These are phyloP conservation scores for Trogon surrucura DNA, from an alignment of 2,113 vertebrate species.

Conservation along the genomic window DNA sequence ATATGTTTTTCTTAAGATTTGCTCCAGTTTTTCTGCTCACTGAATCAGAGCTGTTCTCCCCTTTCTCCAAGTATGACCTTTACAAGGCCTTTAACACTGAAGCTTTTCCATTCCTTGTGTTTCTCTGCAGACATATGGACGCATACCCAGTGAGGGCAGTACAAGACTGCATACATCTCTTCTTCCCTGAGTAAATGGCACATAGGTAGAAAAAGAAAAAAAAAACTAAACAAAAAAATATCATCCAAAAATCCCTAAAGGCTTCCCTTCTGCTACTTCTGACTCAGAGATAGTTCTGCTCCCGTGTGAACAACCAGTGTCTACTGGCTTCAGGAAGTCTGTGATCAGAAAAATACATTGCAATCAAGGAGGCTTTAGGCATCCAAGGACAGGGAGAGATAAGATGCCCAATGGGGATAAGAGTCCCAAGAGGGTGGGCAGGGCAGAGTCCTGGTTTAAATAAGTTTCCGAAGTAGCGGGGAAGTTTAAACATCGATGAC, in stretches of 20 bases:
- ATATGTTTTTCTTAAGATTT: neutral
- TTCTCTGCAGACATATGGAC: neutral
- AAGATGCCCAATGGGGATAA: neutral
- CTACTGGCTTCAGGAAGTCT: neutral
- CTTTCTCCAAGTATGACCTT: neutral
- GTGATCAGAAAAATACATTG: neutral
- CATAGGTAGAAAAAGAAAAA: neutral
- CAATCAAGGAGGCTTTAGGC: neutral
- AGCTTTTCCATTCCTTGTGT: neutral
- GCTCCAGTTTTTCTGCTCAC: neutral
- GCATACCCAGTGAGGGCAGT: neutral
- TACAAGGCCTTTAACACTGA: neutral
- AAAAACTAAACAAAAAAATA: too few relatives aligned
- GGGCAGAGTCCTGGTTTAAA: neutral
- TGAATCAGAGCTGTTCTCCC: neutral
- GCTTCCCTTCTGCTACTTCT: neutral
- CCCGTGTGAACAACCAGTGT: neutral
- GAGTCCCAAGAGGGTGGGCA: neutral
- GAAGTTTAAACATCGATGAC: neutral
- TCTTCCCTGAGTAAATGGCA: slow-evolving; percentile 59
- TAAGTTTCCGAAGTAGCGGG: neutral
- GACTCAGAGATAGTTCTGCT: neutral
- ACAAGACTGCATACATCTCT: neutral
- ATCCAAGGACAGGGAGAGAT: neutral
- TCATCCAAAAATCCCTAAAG: neutral